Percentiles rank a stretch among this genome's conserved stretches.
These are phyloP conservation scores for Agrochola lota DNA, from an alignment of 2,888 invertebrate species.

Conservation along the genomic window DNA sequence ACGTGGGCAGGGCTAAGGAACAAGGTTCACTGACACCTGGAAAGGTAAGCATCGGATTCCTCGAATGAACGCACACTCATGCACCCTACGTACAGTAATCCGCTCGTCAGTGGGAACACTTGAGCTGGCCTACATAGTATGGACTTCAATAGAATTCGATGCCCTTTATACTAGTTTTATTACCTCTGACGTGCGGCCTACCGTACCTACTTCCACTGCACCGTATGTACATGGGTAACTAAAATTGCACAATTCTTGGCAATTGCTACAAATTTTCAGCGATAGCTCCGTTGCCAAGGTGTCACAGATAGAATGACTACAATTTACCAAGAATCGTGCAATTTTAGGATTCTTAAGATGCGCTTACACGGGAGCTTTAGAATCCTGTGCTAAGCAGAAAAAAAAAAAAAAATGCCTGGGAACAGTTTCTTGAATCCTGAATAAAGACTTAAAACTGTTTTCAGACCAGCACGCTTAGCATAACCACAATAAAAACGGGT, in stretches of 20 bases:
- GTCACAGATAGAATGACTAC: not conserved
- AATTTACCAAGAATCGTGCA: not conserved
- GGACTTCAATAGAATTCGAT: not conserved
- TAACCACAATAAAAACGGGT: too few relatives aligned
- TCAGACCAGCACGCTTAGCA: too few relatives aligned
- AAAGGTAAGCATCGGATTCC: constrained; percentile 79
- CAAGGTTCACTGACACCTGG: constrained; percentile 91
- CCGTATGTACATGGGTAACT: not conserved
- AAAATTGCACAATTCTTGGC: not conserved
- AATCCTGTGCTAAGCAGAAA: not conserved
- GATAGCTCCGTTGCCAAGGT: not conserved
- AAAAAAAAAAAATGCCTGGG: not conserved
- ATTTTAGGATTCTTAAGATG: not conserved
- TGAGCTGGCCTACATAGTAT: not conserved
- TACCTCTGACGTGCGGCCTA: not conserved
- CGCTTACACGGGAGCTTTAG: not conserved
- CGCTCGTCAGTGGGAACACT: not conserved
- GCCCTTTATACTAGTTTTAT: not conserved
- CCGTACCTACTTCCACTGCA: not conserved
- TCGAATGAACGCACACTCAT: not conserved
- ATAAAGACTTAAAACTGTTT: not conserved
- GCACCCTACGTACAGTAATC: too few relatives aligned
- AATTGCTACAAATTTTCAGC: not conserved
- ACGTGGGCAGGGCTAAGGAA: constrained; percentile 89
- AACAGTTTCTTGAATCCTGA: not conserved